phyloP scores from a whole-genome alignment of 1,140 invertebrate genomes.

The Lineus longissimus region DNA sequence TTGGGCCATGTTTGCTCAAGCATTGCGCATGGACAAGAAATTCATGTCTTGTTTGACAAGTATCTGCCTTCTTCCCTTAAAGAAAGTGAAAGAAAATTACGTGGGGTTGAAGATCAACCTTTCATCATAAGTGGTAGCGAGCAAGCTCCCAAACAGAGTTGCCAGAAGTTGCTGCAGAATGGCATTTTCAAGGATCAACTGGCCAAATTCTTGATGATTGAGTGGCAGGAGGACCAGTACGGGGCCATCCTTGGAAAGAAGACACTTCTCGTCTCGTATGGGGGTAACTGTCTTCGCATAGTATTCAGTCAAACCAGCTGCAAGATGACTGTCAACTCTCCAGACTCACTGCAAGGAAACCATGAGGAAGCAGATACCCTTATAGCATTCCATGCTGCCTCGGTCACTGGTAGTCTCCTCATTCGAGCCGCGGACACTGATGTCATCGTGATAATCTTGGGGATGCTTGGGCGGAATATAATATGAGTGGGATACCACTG shows the following conservation, averaged over 20 bases:
- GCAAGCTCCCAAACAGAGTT: conserved; percentile 6
- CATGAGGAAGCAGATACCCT: conserved; percentile 12
- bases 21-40: background rate
- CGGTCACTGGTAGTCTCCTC: background rate
- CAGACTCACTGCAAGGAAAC: background rate
- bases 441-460: background rate
- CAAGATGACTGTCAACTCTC: background rate
- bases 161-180: conserved; percentile 8
- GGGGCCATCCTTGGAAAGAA: background rate
- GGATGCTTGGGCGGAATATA: background rate
- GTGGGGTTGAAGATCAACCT: background rate
- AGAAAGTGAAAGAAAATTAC: conserved; percentile 9
- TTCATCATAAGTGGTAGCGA: conserved; percentile 8
- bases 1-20: background rate
- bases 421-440: conserved; percentile 5
- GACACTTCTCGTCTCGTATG: conserved; percentile 8
- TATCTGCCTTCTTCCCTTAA: conserved; percentile 3
- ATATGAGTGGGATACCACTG: background rate
- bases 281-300: background rate
- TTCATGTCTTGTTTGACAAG: background rate
- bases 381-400: background rate
- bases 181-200: conserved; percentile 10
- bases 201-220: conserved; percentile 11
- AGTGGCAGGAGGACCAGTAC: conserved; percentile 11
- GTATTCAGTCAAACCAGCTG: background rate